Conservation (phyloP, 1,140 invertebrate species). For the Eubasilissa regina region DNA sequence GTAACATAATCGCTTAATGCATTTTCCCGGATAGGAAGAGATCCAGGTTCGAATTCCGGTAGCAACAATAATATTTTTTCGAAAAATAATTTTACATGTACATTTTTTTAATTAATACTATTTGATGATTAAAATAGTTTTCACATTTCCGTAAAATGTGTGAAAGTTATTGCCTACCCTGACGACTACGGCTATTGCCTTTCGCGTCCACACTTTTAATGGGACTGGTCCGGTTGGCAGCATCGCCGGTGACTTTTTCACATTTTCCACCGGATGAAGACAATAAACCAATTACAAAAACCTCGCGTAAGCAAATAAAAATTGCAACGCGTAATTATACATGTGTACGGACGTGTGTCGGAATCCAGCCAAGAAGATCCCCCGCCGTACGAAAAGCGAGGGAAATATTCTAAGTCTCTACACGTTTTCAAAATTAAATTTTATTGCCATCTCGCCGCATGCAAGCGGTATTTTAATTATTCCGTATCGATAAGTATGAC, state of each 20-base stretch:
- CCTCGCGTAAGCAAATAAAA: not conserved
- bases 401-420: constrained; percentile 18
- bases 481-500: constrained; percentile 27
- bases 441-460: constrained; percentile 41
- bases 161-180: too few species aligned
- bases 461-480: constrained; percentile 44
- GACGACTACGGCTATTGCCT: too few species aligned
- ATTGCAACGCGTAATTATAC: constrained; percentile 3
- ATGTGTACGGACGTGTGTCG: not conserved
- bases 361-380: not conserved
- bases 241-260: not conserved
- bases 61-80: too few species aligned
- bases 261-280: constrained; percentile 8
- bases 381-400: constrained; percentile 6
- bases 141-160: too few species aligned
- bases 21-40: too few species aligned
- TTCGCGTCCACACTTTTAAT: not conserved
- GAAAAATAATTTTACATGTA: too few species aligned
- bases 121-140: too few species aligned
- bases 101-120: too few species aligned
- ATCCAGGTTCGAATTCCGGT: too few species aligned
- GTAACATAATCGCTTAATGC: too few species aligned
- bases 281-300: constrained; percentile 25
- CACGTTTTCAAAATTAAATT: constrained; percentile 46
- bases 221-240: not conserved